Conservation (phyloP, 92 coral and sea anemone species). For the Umimayanthus chanpuru region DNA sequence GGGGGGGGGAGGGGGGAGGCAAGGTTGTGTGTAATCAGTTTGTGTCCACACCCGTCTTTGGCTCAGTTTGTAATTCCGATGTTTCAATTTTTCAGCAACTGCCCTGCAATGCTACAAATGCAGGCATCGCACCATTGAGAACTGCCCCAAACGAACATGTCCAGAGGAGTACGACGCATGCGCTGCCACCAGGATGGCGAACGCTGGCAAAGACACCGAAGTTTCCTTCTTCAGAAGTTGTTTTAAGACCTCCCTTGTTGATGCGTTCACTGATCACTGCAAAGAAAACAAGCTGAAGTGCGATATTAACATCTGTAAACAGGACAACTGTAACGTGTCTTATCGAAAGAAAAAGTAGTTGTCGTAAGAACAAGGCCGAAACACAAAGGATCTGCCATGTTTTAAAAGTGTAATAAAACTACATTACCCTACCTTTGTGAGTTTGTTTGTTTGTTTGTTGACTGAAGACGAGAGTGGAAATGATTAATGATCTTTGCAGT, state of each 20-base stretch:
- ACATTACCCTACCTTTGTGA: too few relatives aligned
- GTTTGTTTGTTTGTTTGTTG: too few relatives aligned
- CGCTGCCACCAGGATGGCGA: slow-evolving; percentile 12
- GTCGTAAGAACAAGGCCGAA: not conserved
- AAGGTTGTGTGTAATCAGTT: too few relatives aligned
- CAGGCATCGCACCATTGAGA: not conserved
- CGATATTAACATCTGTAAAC: slow-evolving; percentile 5
- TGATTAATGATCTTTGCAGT: too few relatives aligned
- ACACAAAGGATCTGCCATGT: not conserved
- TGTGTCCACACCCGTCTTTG: too few relatives aligned
- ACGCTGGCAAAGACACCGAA: slow-evolving; percentile 9
- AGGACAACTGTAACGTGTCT: slow-evolving; percentile 20
- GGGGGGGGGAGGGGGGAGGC: too few relatives aligned
- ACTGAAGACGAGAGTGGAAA: too few relatives aligned
- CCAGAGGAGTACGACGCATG: slow-evolving; percentile 19
- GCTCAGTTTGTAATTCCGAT: not conserved
- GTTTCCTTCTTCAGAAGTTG: slow-evolving; percentile 19
- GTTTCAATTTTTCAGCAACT: not conserved
- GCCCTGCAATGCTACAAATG: slow-evolving; percentile 35
- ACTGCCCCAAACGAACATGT: slow-evolving; percentile 16
- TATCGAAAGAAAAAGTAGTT: slow-evolving; percentile 1
- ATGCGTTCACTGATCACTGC: not conserved
- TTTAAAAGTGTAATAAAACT: not conserved
- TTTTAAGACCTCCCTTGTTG: not conserved
- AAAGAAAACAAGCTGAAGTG: not conserved